Evolutionary conservation across 2,888 invertebrate genomes (phyloP), one percentile per base, ranked within the genome.

Genomic region (Ptychoptera albimana): DNA sequence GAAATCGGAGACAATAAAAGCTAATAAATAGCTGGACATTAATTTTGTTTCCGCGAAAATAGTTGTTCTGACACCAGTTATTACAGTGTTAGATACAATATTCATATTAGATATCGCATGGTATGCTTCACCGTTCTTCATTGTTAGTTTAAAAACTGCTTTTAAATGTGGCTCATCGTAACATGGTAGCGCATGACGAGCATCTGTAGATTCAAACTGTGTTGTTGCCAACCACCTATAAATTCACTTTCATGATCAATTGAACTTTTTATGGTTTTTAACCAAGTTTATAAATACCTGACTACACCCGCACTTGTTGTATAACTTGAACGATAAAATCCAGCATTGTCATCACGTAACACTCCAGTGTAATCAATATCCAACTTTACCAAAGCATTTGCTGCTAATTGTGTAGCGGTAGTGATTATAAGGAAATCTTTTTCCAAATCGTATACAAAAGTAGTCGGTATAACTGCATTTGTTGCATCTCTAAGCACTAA

Each of bases 11-110:
- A 92, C 75, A 6, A 87, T 69, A 55, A 91, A 81, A 0, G 89
- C 91, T 2, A 89, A 74, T 8, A 91, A 66, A 55, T 93, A 93
- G 0, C 84, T 73, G 2, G 84, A 81, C 81, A 87, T 85, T 10
- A 69, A 60, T 0, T 71, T 62, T 0, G 77, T 75, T 38, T 71
- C 67, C 48, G 65, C 57, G 47, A 74, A 75, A 45, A 68, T 55
- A 2, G 64, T 64, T 35, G 60, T 63, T 9, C 50, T 50, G 48
- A 58, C 51, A 14, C 47, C 47, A 15, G 46, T 51, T 11, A 52
- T 39, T 7, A 12, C 38, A 29, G 1, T 31, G 55, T 77, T 77
- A 52, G 74, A 78, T 2, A 79, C 59, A 75, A 77, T 79, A 4
- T 29, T 6, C 62, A 63, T 62, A 50, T 64, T 63, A 0, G 69